Base-by-base conservation (phyloP, 1,140 invertebrate species). In the Heliothis subflexa region DNA sequence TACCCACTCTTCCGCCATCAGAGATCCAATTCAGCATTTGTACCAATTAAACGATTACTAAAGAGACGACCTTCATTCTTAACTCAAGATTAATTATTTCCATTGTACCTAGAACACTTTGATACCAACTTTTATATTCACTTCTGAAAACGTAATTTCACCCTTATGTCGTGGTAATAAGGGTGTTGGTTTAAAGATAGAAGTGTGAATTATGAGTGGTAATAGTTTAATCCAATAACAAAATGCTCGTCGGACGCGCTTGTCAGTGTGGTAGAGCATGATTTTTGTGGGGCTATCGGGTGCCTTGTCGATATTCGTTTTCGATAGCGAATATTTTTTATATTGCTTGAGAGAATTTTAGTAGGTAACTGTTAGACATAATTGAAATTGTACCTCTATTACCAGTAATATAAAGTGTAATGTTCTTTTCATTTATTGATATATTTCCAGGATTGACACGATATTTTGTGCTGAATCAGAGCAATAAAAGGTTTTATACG, bases 11-110 rank as follows among this genome's bases (percentile, higher is more conserved):
- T 33, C 59, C 73, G 57, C 47, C 50, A 64, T 75, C 57, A 25
- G 28, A 62, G 50, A 47, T 16, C 25, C 33, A 25, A 75, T 62
- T 61, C 73, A 75, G 73, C 73, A 75, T 78, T 25, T 77, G 74
- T 80, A 80, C 79, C 79, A 80, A 80, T 80, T 80, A 80, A 80
- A 80, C 52, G 66, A 76, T 80, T 80, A 80, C 78, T 72, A 71
- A 80, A 76, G 25, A 62, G 33, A 54, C 33, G 66, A 76, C 79
- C 79, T 80, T 80, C 72, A 25, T 61, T 14, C 70, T 81, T 81
- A 80, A 81, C 76, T 81, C 64, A 61, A 75, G 74, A 83, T 83
- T 83, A 83, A 83, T 83, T 83, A 81, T 83, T 83, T 76, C 77
- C 77, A 83, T 83, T 83, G 82, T 81, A 81, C 21, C 33, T 75